These are phyloP conservation scores for Nezara viridula DNA, from an alignment of 2,888 invertebrate species.

Conservation along the genomic window DNA sequence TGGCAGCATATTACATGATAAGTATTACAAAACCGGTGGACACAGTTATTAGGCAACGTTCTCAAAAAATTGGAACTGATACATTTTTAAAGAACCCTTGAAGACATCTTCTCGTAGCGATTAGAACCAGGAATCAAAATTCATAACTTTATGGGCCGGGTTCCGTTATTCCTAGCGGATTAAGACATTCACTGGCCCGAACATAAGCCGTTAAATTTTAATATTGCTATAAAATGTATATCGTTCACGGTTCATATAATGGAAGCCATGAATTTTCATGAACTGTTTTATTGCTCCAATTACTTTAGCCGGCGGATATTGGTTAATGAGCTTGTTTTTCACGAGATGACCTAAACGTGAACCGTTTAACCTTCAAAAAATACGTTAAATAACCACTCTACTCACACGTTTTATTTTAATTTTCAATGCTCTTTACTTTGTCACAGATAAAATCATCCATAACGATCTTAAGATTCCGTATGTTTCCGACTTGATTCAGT, in stretches of 20 bases:
- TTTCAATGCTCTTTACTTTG: too few species aligned
- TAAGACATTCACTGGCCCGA: neutral
- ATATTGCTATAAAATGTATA: neutral
- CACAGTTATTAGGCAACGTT: too few species aligned
- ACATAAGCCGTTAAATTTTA: neutral
- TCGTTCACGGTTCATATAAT: neutral
- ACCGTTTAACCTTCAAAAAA: neutral
- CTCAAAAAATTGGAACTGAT: too few species aligned
- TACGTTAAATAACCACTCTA: too few species aligned
- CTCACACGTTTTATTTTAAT: too few species aligned
- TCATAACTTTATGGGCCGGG: neutral
- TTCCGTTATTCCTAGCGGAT: neutral
- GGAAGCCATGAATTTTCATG: neutral
- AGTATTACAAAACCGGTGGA: too few species aligned
- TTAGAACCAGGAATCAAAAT: neutral
- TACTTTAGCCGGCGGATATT: neutral
- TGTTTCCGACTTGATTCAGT: too few species aligned
- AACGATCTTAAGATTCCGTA: too few species aligned
- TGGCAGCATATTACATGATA: too few species aligned
- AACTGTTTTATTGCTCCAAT: constrained; percentile 7
- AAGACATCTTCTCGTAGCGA: too few species aligned
- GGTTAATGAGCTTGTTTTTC: neutral
- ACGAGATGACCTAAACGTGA: neutral
- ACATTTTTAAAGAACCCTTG: too few species aligned
- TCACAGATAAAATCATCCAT: too few species aligned